phyloP scores from a whole-genome alignment of 1,140 invertebrate species.

The Apocrypta bakeri region DNA sequence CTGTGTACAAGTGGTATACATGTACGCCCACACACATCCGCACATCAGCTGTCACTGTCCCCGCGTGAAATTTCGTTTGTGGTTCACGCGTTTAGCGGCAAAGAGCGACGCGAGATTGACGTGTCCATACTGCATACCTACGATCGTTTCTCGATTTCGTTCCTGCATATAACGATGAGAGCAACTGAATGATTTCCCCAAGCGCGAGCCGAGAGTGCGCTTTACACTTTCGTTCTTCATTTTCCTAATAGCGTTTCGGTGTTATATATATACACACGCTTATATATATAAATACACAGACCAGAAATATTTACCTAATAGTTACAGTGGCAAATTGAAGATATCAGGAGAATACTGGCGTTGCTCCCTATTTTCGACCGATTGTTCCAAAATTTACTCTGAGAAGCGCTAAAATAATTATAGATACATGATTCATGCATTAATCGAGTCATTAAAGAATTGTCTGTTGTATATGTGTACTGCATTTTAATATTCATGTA shows the following conservation, averaged over 20 bases:
- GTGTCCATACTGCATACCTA: background rate
- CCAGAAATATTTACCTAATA: no score
- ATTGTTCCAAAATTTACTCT: no score
- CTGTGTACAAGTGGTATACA: conserved; percentile 5
- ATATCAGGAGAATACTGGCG: no score
- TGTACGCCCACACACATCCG: background rate
- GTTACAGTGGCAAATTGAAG: no score
- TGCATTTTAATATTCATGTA: no score
- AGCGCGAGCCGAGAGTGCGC: background rate
- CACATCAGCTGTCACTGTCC: background rate
- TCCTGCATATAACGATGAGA: background rate
- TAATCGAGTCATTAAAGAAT: no score
- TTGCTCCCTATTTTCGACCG: no score
- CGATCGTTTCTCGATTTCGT: background rate
- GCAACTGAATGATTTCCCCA: background rate
- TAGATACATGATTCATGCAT: no score
- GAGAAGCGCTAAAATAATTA: no score
- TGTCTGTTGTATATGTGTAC: no score
- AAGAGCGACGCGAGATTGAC: background rate
- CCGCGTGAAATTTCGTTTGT: conserved; percentile 5
- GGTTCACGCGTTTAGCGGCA: background rate
- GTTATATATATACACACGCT: no score
- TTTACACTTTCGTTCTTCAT: background rate
- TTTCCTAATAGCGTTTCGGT: background rate
- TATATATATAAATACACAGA: no score